Conservation (phyloP, 2,888 invertebrate genomes). For the Thera britannica region DNA sequence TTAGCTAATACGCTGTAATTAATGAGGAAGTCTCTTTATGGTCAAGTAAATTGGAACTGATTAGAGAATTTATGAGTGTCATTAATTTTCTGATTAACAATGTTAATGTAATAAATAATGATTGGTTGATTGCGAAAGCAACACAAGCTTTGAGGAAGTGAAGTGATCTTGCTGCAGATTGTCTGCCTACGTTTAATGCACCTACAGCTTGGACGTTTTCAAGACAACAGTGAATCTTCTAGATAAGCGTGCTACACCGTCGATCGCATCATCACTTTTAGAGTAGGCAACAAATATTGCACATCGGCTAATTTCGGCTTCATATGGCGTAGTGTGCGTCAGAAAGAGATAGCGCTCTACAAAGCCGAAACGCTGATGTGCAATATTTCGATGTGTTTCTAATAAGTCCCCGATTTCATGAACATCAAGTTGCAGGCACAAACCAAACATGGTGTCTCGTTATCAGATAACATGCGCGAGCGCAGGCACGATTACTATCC, state of each 20-base stretch:
- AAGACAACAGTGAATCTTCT: too few relatives aligned
- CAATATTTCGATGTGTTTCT: not conserved
- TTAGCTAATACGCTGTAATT: slow-evolving; percentile 34
- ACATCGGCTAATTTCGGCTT: too few relatives aligned
- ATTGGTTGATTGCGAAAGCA: slow-evolving; percentile 7
- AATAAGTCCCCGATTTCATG: slow-evolving; percentile 26
- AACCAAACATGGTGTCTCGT: slow-evolving; percentile 58
- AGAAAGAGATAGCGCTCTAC: too few relatives aligned
- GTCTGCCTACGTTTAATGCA: too few relatives aligned
- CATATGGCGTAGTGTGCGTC: too few relatives aligned
- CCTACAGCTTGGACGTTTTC: too few relatives aligned
- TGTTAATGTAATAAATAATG: slow-evolving; percentile 5
- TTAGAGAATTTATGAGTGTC: slow-evolving; percentile 27
- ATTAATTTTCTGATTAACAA: slow-evolving; percentile 23
- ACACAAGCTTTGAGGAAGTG: not conserved
- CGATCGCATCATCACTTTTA: too few relatives aligned
- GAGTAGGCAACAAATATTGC: too few relatives aligned
- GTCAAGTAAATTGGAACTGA: slow-evolving; percentile 29
- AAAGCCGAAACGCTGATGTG: too few relatives aligned
- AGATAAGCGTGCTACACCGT: too few relatives aligned
- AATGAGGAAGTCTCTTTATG: slow-evolving; percentile 33
- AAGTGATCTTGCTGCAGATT: too few relatives aligned
- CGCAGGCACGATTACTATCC: slow-evolving; percentile 59
- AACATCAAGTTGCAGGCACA: slow-evolving; percentile 40
- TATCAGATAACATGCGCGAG: slow-evolving; percentile 60